Base-by-base conservation (phyloP, 92 coral and sea anemone genomes). In the Bergia puertoricense region DNA sequence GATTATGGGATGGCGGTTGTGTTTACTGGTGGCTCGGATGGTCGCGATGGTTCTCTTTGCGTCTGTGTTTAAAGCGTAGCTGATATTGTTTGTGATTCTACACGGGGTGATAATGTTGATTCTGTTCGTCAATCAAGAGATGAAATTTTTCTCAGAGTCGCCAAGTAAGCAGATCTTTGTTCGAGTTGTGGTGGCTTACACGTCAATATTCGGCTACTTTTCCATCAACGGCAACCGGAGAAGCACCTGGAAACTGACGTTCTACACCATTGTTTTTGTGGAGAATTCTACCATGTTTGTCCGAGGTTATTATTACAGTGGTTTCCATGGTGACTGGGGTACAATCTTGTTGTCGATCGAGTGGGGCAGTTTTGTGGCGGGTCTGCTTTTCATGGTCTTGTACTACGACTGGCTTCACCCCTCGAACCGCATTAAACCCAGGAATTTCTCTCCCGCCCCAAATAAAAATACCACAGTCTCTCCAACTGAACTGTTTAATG, bases 191-290 rank as follows among this genome's bases (percentile, higher is more conserved):
- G 30, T 30, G 30, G 30, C 30, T 30, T 81, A 69, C 67, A 50
- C 77, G 16, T 56, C 75, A 40, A 36, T 83, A 30, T 91, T 88
- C 45, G 88, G 90, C 50, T 91, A 87, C 22, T 91, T 91, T 69
- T 90, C 93, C 39, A 30, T 88, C 76, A 88, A 59, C 30, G 88
- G 89, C 40, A 39, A 91, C 10, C 54, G 48, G 3, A 91, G 88
- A 22, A 76, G 93, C 30, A 43, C 39, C 3, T 87, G 88, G 89
- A 85, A 20, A 39, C 38, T 82, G 7, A 77, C 91, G 2, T 88
- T 30, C 30, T 30, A 30, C 30, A 30, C 30, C 30, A 30, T 30
- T 30, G 30, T 30, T 30, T 30, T 30, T 30, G 30, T 30, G 30
- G 30, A 30, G 30, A 30, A 30, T 30, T 30, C 30, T 30, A 30